Evolutionary conservation across 2,113 vertebrate species (phyloP).

Genomic region (Coracopsis vasa): DNA sequence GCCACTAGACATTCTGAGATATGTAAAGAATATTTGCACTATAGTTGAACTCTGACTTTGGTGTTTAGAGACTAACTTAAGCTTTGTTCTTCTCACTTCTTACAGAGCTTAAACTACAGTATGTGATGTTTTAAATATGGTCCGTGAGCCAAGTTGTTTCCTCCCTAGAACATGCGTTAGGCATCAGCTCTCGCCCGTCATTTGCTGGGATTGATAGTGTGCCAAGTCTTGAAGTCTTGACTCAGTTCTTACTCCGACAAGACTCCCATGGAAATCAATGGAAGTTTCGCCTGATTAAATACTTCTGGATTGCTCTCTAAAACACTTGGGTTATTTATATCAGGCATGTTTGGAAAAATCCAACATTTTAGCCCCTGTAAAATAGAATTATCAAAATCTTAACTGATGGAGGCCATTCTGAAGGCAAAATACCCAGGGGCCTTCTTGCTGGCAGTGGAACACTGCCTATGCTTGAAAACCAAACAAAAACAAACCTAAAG

Average conservation of each 20-base stretch:
- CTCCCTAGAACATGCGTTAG: conserved; percentile 70
- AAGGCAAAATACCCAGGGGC: not conserved
- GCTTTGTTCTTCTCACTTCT: conserved; percentile 63
- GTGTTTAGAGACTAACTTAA: conserved; percentile 42
- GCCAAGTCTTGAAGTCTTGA: conserved; percentile 66
- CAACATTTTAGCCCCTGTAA: conserved; percentile 27
- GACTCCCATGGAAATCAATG: conserved; percentile 57
- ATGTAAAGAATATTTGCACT: conserved; percentile 40
- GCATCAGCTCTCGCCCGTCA: conserved; percentile 56
- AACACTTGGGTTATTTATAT: conserved; percentile 46
- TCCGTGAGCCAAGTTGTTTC: conserved; percentile 68
- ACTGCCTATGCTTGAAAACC: not conserved
- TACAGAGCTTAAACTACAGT: conserved; percentile 38
- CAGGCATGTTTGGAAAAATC: not conserved
- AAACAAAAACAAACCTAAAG: not conserved
- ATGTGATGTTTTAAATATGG: conserved; percentile 58
- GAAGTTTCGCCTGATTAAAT: conserved; percentile 61
- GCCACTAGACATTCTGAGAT: conserved; percentile 9
- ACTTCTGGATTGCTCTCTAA: conserved; percentile 46
- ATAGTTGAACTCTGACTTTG: conserved; percentile 51
- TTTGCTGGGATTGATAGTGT: conserved; percentile 63
- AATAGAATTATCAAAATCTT: conserved; percentile 30
- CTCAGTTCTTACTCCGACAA: conserved; percentile 37
- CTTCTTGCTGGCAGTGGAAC: not conserved
- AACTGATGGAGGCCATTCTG: conserved; percentile 7